A percentile compares a stretch with the other conserved stretches of the same genome.
Evolutionary conservation across 1,140 invertebrate species (phyloP).

Genomic region (Drosophila miranda): DNA sequence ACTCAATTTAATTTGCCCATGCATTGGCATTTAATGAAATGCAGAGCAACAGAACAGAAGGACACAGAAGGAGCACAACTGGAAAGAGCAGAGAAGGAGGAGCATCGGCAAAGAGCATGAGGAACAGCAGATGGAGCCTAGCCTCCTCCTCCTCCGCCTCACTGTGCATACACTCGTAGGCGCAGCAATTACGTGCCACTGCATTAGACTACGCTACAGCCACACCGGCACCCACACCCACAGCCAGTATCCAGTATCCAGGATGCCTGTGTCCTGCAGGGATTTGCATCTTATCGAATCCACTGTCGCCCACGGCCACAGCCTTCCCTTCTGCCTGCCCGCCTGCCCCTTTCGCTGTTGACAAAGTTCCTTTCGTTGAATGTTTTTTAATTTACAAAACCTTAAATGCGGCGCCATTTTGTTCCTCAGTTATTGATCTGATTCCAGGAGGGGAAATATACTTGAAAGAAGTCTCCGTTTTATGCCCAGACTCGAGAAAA

Average conservation of each 20-base stretch:
- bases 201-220: constrained; percentile 18
- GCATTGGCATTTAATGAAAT: constrained; percentile 61
- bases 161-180: constrained; percentile 61
- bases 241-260: constrained; percentile 1
- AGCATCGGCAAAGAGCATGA: neutral
- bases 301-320: constrained; percentile 4
- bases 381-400: constrained; percentile 44
- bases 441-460: neutral
- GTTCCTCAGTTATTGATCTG: neutral
- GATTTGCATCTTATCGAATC: constrained; percentile 64
- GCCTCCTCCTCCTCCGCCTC: constrained; percentile 1
- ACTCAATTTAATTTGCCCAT: constrained; percentile 75
- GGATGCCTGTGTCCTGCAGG: constrained; percentile 58
- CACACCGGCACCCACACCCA: neutral
- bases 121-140: constrained; percentile 1
- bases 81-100: constrained; percentile 3
- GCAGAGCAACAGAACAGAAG: constrained; percentile 33
- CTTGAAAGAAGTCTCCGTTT: too few relatives aligned
- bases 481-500: too few relatives aligned
- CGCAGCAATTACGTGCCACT: constrained; percentile 73
- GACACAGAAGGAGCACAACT: constrained; percentile 2
- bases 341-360: constrained; percentile 1
- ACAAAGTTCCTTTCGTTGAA: constrained; percentile 41
- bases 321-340: too few relatives aligned
- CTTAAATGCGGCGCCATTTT: constrained; percentile 24